phyloP scores from a whole-genome alignment of 2,797 vertebrate genomes.

The Phrynocephalus guinanensis region DNA sequence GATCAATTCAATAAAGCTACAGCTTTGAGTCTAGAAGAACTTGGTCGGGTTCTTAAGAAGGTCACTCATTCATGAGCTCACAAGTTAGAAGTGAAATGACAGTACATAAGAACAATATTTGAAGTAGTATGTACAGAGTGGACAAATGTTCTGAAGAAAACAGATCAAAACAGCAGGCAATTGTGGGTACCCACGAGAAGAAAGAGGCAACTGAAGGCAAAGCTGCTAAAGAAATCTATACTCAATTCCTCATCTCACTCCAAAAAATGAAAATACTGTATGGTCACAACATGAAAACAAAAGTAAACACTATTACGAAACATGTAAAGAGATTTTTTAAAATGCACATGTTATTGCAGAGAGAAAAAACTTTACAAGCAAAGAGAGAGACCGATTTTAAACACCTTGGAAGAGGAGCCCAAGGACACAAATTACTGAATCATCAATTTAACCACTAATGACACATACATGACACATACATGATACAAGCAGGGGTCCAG shows the following conservation, averaged over 20 bases:
- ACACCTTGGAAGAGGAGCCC: background rate
- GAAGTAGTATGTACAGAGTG: background rate
- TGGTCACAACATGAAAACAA: background rate
- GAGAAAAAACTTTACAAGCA: background rate
- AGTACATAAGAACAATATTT: background rate
- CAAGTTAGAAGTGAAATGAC: too few species aligned
- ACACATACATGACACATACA: background rate
- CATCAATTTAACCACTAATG: background rate
- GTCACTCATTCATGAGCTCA: too few species aligned
- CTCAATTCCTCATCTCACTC: background rate
- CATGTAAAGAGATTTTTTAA: background rate
- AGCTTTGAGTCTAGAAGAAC: too few species aligned
- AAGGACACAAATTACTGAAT: background rate
- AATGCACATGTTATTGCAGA: background rate
- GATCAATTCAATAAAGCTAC: too few species aligned
- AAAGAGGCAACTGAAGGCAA: background rate
- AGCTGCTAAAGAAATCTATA: background rate
- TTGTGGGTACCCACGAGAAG: background rate
- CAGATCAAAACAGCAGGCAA: background rate
- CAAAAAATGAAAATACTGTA: background rate
- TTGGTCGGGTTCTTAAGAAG: too few species aligned
- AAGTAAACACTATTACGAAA: background rate
- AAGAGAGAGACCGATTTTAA: background rate
- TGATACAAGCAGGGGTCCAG: background rate
- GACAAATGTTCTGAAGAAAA: background rate